Evolutionary conservation across 1,140 invertebrate species (phyloP).

Genomic region (Aphidius ervi): DNA sequence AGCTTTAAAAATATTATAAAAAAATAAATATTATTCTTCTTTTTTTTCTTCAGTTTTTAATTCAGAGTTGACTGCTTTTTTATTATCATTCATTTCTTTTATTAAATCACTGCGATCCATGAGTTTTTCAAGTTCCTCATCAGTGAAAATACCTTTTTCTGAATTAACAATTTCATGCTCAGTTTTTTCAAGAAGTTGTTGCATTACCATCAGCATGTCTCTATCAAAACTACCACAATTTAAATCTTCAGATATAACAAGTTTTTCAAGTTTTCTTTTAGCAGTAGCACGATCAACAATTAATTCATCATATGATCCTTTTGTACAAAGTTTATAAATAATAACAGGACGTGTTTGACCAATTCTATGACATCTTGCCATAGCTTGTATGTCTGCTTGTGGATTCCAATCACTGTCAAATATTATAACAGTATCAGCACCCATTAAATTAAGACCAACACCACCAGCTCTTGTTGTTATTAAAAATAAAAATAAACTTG

Average conservation of each 20-base stretch:
- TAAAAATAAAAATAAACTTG: slow-evolving; percentile 57
- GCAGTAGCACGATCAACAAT: slow-evolving; percentile 61
- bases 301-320: slow-evolving; percentile 66
- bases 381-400: slow-evolving; percentile 72
- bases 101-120: slow-evolving; percentile 58
- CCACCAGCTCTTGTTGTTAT: slow-evolving; percentile 64
- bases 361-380: slow-evolving; percentile 75
- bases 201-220: slow-evolving; percentile 26
- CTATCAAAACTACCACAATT: slow-evolving; percentile 7
- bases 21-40: too few relatives aligned
- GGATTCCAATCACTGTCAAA: slow-evolving; percentile 77
- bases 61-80: too few relatives aligned
- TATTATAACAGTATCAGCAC: slow-evolving; percentile 75
- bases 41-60: too few relatives aligned
- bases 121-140: slow-evolving; percentile 55
- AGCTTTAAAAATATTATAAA: too few relatives aligned
- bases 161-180: slow-evolving; percentile 26
- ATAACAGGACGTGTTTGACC: slow-evolving; percentile 72
- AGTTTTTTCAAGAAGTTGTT: slow-evolving; percentile 27
- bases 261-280: slow-evolving; percentile 70
- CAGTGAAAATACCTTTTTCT: slow-evolving; percentile 50
- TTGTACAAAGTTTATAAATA: slow-evolving; percentile 64
- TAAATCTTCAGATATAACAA: slow-evolving; percentile 60
- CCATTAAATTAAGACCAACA: slow-evolving; percentile 68
- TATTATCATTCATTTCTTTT: neutral